Evolutionary conservation across 2,888 invertebrate species (phyloP).

Genomic region (Apeira syringaria): DNA sequence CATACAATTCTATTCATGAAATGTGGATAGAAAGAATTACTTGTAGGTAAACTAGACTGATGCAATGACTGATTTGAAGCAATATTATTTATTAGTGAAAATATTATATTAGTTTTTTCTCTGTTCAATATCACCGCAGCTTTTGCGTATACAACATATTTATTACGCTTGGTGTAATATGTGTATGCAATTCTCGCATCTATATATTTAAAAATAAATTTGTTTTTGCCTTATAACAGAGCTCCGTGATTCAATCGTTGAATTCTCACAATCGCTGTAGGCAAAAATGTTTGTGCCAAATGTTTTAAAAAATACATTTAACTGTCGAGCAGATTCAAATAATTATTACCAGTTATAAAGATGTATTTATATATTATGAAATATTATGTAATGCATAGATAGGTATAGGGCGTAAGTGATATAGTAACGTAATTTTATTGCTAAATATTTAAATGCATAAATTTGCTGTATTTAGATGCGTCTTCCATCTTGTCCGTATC

Average conservation of each 20-base stretch:
- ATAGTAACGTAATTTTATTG: conserved; percentile 65
- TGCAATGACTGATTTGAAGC: conserved; percentile 78
- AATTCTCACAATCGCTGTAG: conserved; percentile 27
- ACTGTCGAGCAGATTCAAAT: conserved; percentile 59
- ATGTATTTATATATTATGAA: conserved; percentile 68
- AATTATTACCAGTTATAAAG: conserved; percentile 54
- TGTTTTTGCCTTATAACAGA: conserved; percentile 12
- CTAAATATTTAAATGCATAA: conserved; percentile 72
- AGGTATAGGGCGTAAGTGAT: conserved; percentile 75
- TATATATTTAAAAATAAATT: neutral
- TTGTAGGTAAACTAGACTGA: conserved; percentile 70
- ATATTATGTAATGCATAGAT: conserved; percentile 62
- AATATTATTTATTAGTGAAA: conserved; percentile 79
- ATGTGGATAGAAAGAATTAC: conserved; percentile 33
- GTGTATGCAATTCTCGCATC: conserved; percentile 7
- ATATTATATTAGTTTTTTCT: conserved; percentile 43
- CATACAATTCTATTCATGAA: conserved; percentile 42
- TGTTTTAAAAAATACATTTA: conserved; percentile 46
- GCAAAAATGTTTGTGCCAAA: conserved; percentile 71
- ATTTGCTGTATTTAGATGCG: conserved; percentile 82
- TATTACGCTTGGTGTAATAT: conserved; percentile 20
- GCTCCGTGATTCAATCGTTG: conserved; percentile 21
- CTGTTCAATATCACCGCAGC: conserved; percentile 21
- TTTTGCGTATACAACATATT: conserved; percentile 17
- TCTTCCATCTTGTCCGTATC: conserved; percentile 80